Evolutionary conservation across 2,113 vertebrate species (phyloP), one percentile per base, ranked within the genome.

Genomic region (Chaetodon auriga): DNA sequence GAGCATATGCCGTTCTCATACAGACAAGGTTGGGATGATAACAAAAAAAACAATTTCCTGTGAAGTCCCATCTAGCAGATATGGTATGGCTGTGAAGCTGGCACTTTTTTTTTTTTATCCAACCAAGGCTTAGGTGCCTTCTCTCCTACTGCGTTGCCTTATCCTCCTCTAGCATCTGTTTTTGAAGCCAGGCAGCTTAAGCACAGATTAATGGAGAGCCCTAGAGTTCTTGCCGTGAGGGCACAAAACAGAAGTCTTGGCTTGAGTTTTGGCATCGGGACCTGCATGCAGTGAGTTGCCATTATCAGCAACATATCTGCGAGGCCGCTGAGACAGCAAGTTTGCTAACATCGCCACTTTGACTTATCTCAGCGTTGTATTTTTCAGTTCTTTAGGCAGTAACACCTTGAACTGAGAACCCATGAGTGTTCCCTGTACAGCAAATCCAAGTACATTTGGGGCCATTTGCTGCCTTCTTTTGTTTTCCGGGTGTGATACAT

Each of bases 131-230:
- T 92, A 91, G 80, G 84, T 81, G 55, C 80, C 89, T 87, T 49
- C 76, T 84, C 87, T 89, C 91, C 92, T 81, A 87, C 91, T n/a
- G 92, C 81, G 93, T 82, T 78, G 84, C 87, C 89, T 94, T 94
- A 94, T 95, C 91, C 92, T 86, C 68, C 83, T 89, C 81, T 75
- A 92, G 87, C 93, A 94, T 94, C 92, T 93, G 94, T 92, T 90
- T 92, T 82, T 84, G 88, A 92, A 92, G 89, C 86, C 79, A 71
- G 85, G 82, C 85, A 87, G 92, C 92, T 94, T 93, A 93, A 89
- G 91, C 76, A 66, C 87, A 94, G 93, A 92, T 94, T 94, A 94
- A 94, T 91, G 85, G 80, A 82, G 86, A 91, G 89, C 93, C 87
- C 87, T 74, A 64, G 81, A 91, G 89, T 87, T 93, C 83, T 83